A percentile compares a stretch with the other conserved stretches of the same genome.
phyloP scores from a whole-genome alignment of 2,888 invertebrate genomes.

The Vanessa cardui region DNA sequence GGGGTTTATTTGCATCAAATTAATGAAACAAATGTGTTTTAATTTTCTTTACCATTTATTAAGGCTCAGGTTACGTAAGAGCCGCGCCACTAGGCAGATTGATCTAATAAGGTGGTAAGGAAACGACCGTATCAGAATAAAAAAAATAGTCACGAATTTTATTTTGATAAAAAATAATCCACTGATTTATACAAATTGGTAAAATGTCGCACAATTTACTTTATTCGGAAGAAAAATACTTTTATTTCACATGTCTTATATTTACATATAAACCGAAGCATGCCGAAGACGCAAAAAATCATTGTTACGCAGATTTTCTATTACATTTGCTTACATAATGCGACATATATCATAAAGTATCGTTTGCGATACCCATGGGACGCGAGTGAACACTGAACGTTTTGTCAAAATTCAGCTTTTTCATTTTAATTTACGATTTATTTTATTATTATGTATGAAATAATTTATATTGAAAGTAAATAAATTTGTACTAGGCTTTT shows the following conservation, averaged over 20 bases:
- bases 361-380: not conserved
- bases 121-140: too few species aligned
- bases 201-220: constrained; percentile 25
- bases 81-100: too few species aligned
- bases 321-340: constrained; percentile 6
- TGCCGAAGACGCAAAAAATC: constrained; percentile 27
- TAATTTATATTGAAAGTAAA: not conserved
- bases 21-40: too few species aligned
- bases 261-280: constrained; percentile 33
- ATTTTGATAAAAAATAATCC: constrained; percentile 10
- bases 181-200: constrained; percentile 8
- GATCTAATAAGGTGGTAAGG: too few species aligned
- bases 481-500: too few species aligned
- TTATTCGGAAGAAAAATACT: constrained; percentile 14
- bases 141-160: not conserved
- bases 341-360: not conserved
- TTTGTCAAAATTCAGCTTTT: not conserved
- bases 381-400: not conserved
- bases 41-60: too few species aligned
- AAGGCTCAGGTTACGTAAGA: too few species aligned
- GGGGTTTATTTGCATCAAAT: too few species aligned
- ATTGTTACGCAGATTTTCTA: constrained; percentile 24
- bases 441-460: not conserved
- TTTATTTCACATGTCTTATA: constrained; percentile 28
- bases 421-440: not conserved